Evolutionary conservation across 2,888 invertebrate genomes (phyloP), one percentile per base, ranked within the genome.

Genomic region (Drosophila mercatorum): DNA sequence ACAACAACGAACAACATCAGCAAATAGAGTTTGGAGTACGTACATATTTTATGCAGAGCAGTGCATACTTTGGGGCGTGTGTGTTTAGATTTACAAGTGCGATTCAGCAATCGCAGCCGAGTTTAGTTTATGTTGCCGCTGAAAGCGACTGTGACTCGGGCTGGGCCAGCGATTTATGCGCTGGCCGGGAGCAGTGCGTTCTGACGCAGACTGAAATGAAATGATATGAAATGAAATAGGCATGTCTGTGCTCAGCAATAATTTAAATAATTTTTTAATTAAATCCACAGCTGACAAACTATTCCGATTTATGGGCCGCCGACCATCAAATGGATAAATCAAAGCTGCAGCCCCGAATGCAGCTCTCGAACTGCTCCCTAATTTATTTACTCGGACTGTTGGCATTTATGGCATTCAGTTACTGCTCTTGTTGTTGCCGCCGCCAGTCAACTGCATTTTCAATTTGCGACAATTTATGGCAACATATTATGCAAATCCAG

Each of bases 241-340:
- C 63, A 56, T 22, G 67, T 67, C 66, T 41, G 53, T 44, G 66
- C 34, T 43, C 43, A 49, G 64, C 84, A 66, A 89, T 84, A 81
- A 84, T 84, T 84, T 89, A 89, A 82, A 89, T 89, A 89, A 84
- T 81, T 81, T 84, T 79, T 89, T 84, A 84, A 84, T 89, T 84
- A 84, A 84, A 84, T 69, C 68, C 84, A 62, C 75, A 77, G 69
- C 82, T 81, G 84, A 87, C 84, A 84, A 87, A 77, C 72, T 38
- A 68, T 75, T 43, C 31, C 56, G 73, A 83, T 83, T 88, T 88
- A 83, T 86, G 86, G 69, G 7, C 44, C 70, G 31, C 11, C n/a
- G 49, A 51, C 49, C 34, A 51, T 34, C 49, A 31, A 51, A 88
- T 89, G 81, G 81, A 84, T 84, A 87, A 84, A 85, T 78, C 78